A percentile compares a stretch with the other conserved stretches of the same genome.
These are phyloP conservation scores for Microplitis manilae DNA, from an alignment of 2,888 invertebrate species.

Conservation along the genomic window DNA sequence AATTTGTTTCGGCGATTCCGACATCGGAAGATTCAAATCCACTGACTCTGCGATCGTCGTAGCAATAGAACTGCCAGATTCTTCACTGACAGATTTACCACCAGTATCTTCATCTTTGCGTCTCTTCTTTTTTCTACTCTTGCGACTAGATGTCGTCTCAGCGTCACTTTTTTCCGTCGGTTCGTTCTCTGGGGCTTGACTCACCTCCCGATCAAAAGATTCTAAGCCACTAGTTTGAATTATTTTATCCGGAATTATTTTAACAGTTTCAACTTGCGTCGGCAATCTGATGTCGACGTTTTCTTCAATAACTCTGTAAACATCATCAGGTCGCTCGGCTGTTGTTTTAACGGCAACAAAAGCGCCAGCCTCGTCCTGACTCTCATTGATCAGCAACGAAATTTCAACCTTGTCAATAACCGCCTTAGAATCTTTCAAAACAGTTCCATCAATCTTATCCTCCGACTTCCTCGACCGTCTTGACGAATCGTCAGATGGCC, in stretches of 20 bases:
- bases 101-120: conserved; percentile 53
- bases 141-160: conserved; percentile 51
- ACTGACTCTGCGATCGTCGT: conserved; percentile 75
- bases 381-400: conserved; percentile 61
- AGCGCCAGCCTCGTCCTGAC: conserved; percentile 55
- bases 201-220: conserved; percentile 52
- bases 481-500: not conserved
- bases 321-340: conserved; percentile 54
- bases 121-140: conserved; percentile 60
- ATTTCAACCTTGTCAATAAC: conserved; percentile 64
- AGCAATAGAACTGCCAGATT: conserved; percentile 60
- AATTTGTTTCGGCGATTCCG: conserved; percentile 73
- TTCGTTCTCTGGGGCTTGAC: conserved; percentile 34
- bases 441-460: conserved; percentile 5
- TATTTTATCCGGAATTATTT: conserved; percentile 57
- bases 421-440: conserved; percentile 9
- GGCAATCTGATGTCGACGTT: conserved; percentile 64
- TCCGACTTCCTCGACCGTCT: not conserved
- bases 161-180: conserved; percentile 63
- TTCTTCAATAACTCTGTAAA: conserved; percentile 59
- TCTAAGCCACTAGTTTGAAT: conserved; percentile 59
- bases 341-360: conserved; percentile 62
- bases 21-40: conserved; percentile 73
- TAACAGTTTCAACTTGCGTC: conserved; percentile 55
- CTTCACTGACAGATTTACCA: conserved; percentile 50